Base-by-base conservation (phyloP, 2,888 invertebrate species). In the Stomorhina lunata region DNA sequence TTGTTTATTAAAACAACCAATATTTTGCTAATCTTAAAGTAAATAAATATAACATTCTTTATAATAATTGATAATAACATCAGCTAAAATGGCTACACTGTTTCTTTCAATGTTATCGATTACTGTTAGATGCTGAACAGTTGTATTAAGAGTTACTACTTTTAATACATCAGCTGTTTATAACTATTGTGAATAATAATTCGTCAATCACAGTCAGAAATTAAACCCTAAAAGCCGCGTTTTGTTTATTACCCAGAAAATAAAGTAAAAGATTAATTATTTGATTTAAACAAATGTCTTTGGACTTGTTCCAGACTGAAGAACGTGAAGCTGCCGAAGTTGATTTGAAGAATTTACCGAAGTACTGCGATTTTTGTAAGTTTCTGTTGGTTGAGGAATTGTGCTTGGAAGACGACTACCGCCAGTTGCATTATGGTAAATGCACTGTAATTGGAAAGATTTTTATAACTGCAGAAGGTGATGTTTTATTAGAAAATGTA, bases 371-470 rank as follows among this genome's bases (percentile, higher is more conserved):
- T 29, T 86, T 80, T 77, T 87, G 86, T 15, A 89, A 89, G 73
- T 85, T 86, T 78, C 79, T 88, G 12, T 72, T 90, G 10, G 87
- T 90, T 0, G 90, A 90, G 80, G 90, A 90, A 71, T 20, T 90
- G 43, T 86, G 82, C 1, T 78, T 90, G 4, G 86, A 86, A 45
- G 61, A 86, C 1, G 85, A 87, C 59, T 89, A 85, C 20, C 81
- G 80, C 1, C 48, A 80, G 5, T 32, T 90, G 4, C 91, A 90
- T 63, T 89, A 86, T 82, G 90, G 90, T 10, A 88, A 88, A 48
- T 90, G 90, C 72, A 82, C 88, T 15, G 69, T 90, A n/a, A 87
- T 90, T 76, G 90, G 90, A n/a, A 87, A 87, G 29, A 57, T 90
- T 9, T 75, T 66, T 32, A 80, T 86, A 9, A 22, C 80, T 4